Base-by-base conservation (phyloP, 2,888 invertebrate species). In the Leptinotarsa haldemani region DNA sequence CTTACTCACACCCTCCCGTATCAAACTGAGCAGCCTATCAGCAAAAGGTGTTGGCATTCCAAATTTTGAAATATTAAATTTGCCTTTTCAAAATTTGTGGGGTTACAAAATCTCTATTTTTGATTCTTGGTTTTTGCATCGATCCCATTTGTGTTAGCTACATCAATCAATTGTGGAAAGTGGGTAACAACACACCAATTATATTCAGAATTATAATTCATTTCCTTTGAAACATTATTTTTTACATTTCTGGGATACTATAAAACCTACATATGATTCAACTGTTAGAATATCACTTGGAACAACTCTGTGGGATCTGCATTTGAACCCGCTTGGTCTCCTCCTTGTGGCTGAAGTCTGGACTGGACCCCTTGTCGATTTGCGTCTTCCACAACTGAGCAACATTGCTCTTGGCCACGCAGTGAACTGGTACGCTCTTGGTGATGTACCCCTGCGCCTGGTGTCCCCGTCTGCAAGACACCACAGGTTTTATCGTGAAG, bases 401-500 rank as follows among this genome's bases (percentile, higher is more conserved):
- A n/a, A 82, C 80, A 58, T 81, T 82, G 75, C 79, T 81, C 50
- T 75, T 76, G 65, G 83, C 75, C 48, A 89, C 84, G 78, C 89
- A 90, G 76, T 89, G 86, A 70, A 89, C 88, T n/a, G 85, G 82
- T 53, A 89, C 86, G 1, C 86, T 85, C 83, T 90, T 90, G n/a
- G 86, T 82, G 75, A 88, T 86, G 25, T 74, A 56, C 18, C 77
- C 76, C 4, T 67, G 71, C 18, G 74, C 70, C 67, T 71, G 69
- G 86, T 91, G 91, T 9, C 70, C 73, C 16, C 74, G 69, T n/a
- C 88, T 87, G 86, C 94, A 94, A 2, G 88, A 84, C 1, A 90
- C 89, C 30, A 92, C 79, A 0, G 90, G 89, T 15, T 86, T 87
- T 13, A 88, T 87, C 4, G 91, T 90, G 85, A 94, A 93, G 86